Conservation (phyloP, 2,888 invertebrate genomes). For the Philhelius pedissequus region DNA sequence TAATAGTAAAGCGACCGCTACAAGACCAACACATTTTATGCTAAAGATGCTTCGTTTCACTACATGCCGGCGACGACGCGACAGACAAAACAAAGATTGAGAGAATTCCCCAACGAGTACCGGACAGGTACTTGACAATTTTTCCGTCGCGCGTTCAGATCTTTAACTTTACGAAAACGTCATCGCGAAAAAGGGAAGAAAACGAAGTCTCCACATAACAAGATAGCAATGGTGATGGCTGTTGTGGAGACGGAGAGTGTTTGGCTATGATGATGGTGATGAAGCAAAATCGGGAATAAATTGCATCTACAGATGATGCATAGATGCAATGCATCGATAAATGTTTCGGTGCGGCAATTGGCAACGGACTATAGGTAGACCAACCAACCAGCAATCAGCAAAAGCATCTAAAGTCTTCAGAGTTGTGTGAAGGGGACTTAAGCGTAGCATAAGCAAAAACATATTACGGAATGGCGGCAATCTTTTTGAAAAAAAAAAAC, state of each 20-base stretch:
- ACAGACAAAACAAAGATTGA: conserved; percentile 43
- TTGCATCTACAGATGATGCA: conserved; percentile 67
- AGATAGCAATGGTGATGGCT: not conserved
- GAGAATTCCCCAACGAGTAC: conserved; percentile 60
- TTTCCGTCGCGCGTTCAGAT: conserved; percentile 36
- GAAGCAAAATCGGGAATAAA: conserved; percentile 37
- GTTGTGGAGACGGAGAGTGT: conserved; percentile 13
- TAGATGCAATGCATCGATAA: conserved; percentile 66
- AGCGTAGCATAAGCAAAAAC: not conserved
- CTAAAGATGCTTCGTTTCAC: conserved; percentile 45
- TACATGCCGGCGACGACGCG: not conserved
- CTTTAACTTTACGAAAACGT: conserved; percentile 55
- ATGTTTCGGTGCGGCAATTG: conserved; percentile 56
- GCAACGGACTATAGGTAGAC: conserved; percentile 21
- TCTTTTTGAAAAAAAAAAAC: conserved; percentile 61
- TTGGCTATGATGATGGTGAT: conserved; percentile 17
- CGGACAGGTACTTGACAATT: conserved; percentile 67
- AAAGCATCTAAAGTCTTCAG: conserved; percentile 17
- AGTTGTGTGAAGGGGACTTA: not conserved
- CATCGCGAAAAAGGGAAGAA: conserved; percentile 27
- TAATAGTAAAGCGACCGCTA: conserved; percentile 52
- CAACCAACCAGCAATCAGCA: conserved; percentile 34
- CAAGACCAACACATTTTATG: conserved; percentile 55
- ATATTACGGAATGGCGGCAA: conserved; percentile 55
- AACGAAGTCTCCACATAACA: not conserved